Base-by-base conservation (phyloP, 2,888 invertebrate genomes). In the Deilephila porcellus region DNA sequence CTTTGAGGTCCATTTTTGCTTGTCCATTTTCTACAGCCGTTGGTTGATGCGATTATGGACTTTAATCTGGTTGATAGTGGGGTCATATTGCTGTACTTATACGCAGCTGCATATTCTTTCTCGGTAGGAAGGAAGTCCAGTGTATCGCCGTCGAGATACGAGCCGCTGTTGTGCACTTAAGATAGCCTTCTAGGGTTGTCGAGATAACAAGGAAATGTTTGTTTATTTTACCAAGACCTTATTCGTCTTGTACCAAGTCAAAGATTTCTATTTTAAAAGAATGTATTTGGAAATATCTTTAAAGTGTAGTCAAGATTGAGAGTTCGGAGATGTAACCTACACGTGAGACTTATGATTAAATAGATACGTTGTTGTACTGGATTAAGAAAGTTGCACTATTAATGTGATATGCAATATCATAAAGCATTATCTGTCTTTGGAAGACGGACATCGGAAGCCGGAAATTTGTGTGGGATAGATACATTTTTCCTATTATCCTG, bases 91-190 rank as follows among this genome's bases (percentile, higher is more conserved):
- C 56, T 71, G 56, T 71, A 34, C 59, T n/a, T 71, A 84, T 77
- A 60, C 37, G 19, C 20, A 75, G 74, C 79, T 79, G 81, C 81
- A 83, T 82, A 84, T 85, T 86, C 82, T 86, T 87, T 84, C 78
- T 78, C 78, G 75, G 78, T 77, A 78, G 79, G 78, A 82, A 80
- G 80, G 83, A 81, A 83, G 86, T 88, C 83, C 85, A 83, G 86
- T 87, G 88, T 88, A 87, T 88, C 85, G 83, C 81, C 75, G 84
- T 81, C 78, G 81, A 87, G 89, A 90, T 88, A 88, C 86, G 83
- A 83, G 78, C 76, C 82, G 81, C 85, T 82, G 86, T 86, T 88
- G 88, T 88, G 86, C 87, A 88, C 87, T 90, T 88, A 86, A 86
- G 83, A 85, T 85, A 83, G 81, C 82, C 81, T 77, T 76, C 76